A percentile compares a stretch with the other conserved stretches of the same genome.
Evolutionary conservation across 2,113 vertebrate species (phyloP).

Genomic region (Orthonyx spaldingii): DNA sequence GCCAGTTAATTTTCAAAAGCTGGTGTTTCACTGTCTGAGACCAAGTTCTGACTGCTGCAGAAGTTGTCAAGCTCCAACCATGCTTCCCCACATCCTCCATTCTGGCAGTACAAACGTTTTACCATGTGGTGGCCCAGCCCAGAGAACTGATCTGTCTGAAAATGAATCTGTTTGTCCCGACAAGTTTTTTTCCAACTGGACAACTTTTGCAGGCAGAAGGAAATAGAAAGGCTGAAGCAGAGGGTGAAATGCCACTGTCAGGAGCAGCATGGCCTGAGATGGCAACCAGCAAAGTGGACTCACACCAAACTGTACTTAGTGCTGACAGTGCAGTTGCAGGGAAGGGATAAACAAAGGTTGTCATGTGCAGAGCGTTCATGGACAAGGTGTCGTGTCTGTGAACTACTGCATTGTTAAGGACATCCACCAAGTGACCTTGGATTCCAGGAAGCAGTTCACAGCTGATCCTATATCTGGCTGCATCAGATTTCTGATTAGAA

Average conservation of each 20-base stretch:
- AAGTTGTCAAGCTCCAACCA: not conserved
- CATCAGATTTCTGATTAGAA: not conserved
- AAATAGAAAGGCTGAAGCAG: not conserved
- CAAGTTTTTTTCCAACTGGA: not conserved
- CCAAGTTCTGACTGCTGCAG: not conserved
- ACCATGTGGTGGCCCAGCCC: not conserved
- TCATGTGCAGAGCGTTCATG: not conserved
- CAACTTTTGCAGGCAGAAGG: not conserved
- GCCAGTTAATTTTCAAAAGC: not conserved
- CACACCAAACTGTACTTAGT: not conserved
- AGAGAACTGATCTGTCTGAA: not conserved
- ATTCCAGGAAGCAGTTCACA: not conserved
- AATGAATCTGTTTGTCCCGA: not conserved
- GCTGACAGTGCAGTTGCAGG: not conserved
- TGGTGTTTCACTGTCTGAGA: not conserved
- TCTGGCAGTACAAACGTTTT: not conserved
- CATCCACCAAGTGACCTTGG: not conserved
- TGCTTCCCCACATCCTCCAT: not conserved
- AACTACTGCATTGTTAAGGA: not conserved
- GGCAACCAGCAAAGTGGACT: not conserved
- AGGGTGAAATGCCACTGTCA: not conserved
- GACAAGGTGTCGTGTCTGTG: not conserved
- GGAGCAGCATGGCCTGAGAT: not conserved
- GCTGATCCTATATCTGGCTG: not conserved
- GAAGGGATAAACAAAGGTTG: too few relatives aligned